These are phyloP conservation scores for Tachypleus tridentatus DNA, from an alignment of 1,140 invertebrate genomes.

Conservation along the genomic window DNA sequence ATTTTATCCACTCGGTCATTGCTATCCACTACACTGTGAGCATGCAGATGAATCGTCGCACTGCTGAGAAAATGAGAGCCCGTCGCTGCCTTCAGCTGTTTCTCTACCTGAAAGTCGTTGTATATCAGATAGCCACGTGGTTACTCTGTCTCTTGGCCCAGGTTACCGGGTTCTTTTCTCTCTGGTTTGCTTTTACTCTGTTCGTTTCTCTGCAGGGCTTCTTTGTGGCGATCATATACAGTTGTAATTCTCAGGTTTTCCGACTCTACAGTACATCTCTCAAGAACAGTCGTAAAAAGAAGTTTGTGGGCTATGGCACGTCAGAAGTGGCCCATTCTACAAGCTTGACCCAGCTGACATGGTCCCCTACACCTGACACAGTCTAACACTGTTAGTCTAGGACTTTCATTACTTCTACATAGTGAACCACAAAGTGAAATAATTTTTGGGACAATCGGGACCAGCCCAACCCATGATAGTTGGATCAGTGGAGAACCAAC, in stretches of 20 bases:
- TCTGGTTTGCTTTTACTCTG: conserved; percentile 38
- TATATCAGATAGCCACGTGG: conserved; percentile 29
- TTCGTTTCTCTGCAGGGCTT: conserved; percentile 43
- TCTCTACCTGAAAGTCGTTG: conserved; percentile 45
- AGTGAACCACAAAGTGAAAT: too few species aligned
- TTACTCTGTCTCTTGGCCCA: conserved; percentile 26
- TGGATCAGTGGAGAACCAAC: too few species aligned
- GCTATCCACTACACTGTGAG: conserved; percentile 33
- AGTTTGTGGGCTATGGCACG: conserved; percentile 27
- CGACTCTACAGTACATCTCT: conserved; percentile 38
- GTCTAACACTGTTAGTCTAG: conserved; percentile 26
- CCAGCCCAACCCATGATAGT: too few species aligned
- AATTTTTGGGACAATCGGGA: too few species aligned
- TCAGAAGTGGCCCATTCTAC: conserved; percentile 40
- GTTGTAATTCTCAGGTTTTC: conserved; percentile 48
- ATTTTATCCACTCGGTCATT: conserved; percentile 37
- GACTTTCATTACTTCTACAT: too few species aligned
- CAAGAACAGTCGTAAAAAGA: conserved; percentile 28
- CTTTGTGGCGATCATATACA: conserved; percentile 46
- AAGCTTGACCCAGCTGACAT: conserved; percentile 40
- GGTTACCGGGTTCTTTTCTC: conserved; percentile 26
- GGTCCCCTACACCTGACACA: conserved; percentile 37
- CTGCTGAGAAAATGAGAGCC: conserved; percentile 45
- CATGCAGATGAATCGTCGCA: conserved; percentile 26
- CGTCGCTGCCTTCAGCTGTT: conserved; percentile 44